Evolutionary conservation across 2,113 vertebrate genomes (phyloP).

Genomic region (Siniperca chuatsi): DNA sequence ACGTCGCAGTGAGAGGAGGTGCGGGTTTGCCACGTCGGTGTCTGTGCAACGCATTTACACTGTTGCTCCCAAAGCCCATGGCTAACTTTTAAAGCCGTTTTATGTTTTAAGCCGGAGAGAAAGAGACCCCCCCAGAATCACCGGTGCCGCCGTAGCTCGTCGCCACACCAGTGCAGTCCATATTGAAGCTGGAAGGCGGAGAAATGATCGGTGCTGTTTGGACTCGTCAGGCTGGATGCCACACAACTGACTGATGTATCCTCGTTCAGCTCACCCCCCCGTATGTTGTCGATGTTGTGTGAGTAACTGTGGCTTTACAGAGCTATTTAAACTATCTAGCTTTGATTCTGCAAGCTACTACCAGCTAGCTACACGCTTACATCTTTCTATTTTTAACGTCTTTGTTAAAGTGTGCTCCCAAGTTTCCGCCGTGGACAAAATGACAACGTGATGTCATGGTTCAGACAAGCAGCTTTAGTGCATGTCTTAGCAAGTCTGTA

Average conservation of each 20-base stretch:
- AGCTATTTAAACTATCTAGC: not conserved
- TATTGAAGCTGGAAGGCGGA: constrained; percentile 58
- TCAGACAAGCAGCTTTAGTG: constrained; percentile 39
- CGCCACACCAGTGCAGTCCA: constrained; percentile 14
- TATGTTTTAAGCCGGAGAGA: not conserved
- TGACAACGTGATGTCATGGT: constrained; percentile 50
- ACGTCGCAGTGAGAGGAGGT: constrained; percentile 74
- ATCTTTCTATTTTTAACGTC: not conserved
- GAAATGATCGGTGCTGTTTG: constrained; percentile 71
- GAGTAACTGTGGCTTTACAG: constrained; percentile 61
- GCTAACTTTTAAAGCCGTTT: constrained; percentile 68
- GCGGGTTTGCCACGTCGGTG: constrained; percentile 86
- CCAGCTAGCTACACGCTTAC: not conserved
- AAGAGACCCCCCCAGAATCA: not conserved
- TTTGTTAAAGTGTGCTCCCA: constrained; percentile 28
- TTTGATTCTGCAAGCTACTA: not conserved
- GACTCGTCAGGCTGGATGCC: constrained; percentile 64
- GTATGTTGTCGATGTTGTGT: constrained; percentile 78
- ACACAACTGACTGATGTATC: constrained; percentile 84
- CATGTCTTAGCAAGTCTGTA: constrained; percentile 61
- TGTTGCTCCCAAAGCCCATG: constrained; percentile 67
- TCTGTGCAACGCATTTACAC: constrained; percentile 72
- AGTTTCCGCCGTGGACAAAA: constrained; percentile 57
- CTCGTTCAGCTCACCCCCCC: constrained; percentile 73
- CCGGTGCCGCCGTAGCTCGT: constrained; percentile 18